Evolutionary conservation across 2,888 invertebrate genomes (phyloP).

Genomic region (Gandaritis pyraliata): DNA sequence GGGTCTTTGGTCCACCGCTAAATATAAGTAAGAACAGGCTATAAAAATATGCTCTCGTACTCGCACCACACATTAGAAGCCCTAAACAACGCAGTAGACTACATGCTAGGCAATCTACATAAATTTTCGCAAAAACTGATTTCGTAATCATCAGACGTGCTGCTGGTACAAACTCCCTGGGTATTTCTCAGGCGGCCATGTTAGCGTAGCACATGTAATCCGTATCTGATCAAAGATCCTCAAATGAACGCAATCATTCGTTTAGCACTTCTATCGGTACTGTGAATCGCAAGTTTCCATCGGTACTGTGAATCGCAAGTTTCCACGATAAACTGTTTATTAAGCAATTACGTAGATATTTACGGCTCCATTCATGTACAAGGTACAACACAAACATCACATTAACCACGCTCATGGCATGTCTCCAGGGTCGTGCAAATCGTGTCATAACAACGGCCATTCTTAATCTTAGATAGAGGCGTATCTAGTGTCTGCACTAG

Average conservation of each 20-base stretch:
- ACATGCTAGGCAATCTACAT: no score
- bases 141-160: no score
- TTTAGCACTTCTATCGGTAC: constrained; percentile 40
- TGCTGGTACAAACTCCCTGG: not conserved
- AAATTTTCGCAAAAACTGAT: no score
- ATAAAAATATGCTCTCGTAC: no score
- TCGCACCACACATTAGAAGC: no score
- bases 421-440: constrained; percentile 56
- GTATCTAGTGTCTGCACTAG: no score
- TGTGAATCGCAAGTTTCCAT: constrained; percentile 39
- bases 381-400: constrained; percentile 15
- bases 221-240: constrained; percentile 35
- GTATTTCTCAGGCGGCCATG: constrained; percentile 25
- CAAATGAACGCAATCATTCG: constrained; percentile 37
- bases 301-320: constrained; percentile 41
- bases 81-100: no score
- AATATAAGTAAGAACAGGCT: no score
- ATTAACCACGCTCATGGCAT: constrained; percentile 26
- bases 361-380: constrained; percentile 41
- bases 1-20: no score
- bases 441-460: constrained; percentile 40
- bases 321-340: constrained; percentile 46
- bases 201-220: constrained; percentile 28
- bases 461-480: no score
- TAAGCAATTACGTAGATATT: constrained; percentile 41